These are phyloP conservation scores for Notolepis coatsorum DNA, from an alignment of 2,797 vertebrate genomes.

Conservation along the genomic window DNA sequence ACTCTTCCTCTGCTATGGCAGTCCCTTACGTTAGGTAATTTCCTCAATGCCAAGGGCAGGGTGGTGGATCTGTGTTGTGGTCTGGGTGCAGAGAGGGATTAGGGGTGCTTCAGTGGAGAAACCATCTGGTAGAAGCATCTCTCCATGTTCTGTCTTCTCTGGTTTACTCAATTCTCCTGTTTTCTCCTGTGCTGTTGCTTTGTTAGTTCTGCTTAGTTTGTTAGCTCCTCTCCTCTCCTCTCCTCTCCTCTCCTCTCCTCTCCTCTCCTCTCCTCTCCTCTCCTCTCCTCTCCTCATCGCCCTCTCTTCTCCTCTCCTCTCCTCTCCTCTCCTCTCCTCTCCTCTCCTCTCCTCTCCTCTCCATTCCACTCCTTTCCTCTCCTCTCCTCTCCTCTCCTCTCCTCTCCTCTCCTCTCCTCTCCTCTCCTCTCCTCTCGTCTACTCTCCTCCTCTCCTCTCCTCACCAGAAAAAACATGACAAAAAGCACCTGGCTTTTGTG, in stretches of 20 bases:
- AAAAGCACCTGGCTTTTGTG: too few relatives aligned
- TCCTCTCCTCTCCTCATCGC: not conserved
- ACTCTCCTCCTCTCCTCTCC: not conserved
- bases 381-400: not conserved
- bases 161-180: not conserved
- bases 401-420: not conserved
- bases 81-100: slow-evolving; percentile 60
- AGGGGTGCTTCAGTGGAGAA: slow-evolving; percentile 69
- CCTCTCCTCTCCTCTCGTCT: not conserved
- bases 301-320: slow-evolving; percentile 8
- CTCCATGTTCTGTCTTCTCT: not conserved
- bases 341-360: not conserved
- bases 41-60: too few relatives aligned
- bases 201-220: slow-evolving; percentile 14
- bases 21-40: too few relatives aligned
- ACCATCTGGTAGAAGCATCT: slow-evolving; percentile 65
- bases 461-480: too few relatives aligned
- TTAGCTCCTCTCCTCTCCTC: slow-evolving; percentile 24
- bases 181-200: not conserved
- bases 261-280: not conserved
- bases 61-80: too few relatives aligned
- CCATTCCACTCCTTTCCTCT: not conserved
- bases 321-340: not conserved
- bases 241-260: not conserved
- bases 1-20: too few relatives aligned